Percentiles rank a stretch among this genome's conserved stretches.
phyloP scores from a whole-genome alignment of 2,113 vertebrate genomes.

The Urocitellus parryii region DNA sequence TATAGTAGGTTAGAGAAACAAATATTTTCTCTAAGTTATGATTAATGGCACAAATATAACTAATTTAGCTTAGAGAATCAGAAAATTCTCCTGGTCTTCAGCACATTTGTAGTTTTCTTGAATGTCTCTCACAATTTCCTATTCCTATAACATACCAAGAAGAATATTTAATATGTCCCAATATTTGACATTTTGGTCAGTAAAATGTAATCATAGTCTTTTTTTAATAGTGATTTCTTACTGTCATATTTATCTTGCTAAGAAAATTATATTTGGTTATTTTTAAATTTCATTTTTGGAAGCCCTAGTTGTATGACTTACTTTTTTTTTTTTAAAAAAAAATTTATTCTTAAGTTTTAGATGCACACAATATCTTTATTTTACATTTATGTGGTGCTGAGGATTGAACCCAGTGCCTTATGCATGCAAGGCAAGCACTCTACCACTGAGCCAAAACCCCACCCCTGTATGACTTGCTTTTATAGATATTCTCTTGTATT shows the following conservation, averaged over 20 bases:
- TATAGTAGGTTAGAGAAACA: neutral
- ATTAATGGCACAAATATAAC: neutral
- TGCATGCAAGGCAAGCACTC: too few species aligned
- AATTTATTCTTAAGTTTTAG: too few species aligned
- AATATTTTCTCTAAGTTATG: neutral
- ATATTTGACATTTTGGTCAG: neutral
- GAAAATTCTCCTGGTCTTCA: neutral
- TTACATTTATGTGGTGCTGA: too few species aligned
- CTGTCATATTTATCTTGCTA: neutral
- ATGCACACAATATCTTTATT: too few species aligned
- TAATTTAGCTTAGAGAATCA: neutral
- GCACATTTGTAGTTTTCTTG: neutral
- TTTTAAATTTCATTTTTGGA: neutral
- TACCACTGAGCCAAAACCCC: too few species aligned
- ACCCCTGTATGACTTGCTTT: neutral
- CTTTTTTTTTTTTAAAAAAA: neutral
- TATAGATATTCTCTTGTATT: neutral
- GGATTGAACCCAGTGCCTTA: too few species aligned
- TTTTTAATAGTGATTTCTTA: neutral
- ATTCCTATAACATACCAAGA: neutral
- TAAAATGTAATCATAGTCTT: neutral
- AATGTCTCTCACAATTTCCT: neutral
- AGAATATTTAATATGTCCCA: neutral
- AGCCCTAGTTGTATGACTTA: neutral
- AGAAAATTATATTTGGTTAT: neutral